Base-by-base conservation (phyloP, 2,888 invertebrate genomes). In the Sinopyrophorus schimmeli region DNA sequence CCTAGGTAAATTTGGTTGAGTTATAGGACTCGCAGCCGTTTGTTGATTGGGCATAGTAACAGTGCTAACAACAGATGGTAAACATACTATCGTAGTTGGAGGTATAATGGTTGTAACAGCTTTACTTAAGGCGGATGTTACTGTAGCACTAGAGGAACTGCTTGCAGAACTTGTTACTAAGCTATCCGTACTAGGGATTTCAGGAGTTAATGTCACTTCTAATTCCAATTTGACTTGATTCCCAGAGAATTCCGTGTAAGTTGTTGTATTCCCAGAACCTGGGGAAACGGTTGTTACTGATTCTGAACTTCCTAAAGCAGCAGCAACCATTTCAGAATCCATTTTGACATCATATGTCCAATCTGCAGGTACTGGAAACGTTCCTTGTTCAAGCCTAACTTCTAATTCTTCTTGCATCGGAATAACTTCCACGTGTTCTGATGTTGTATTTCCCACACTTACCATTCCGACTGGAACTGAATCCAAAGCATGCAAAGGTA, bases 191-290 rank as follows among this genome's bases (percentile, higher is more conserved):
- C 69, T 73, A 53, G 79, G 78, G 62, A 81, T 80, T 70, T 82
- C 82, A 3, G 82, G 81, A 1, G 81, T 81, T 60, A 83, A 69
- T 1, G 82, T 82, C 15, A 82, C 80, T 68, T 79, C 79, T 42
- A 79, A 60, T 61, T 82, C 81, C 26, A 81, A 65, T 60, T 79
- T 77, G 0, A 77, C 75, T 62, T 76, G 76, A 42, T 72, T 74
- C n/a, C 69, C 65, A 24, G 66, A 64, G 37, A 66, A 69, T 39
- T 67, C 67, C 3, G 57, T 27, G 66, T 68, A 43, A 63, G 68
- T 58, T 60, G 66, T 28, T 49, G 61, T 37, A 53, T 48, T 47
- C 6, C 37, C 40, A 15, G 58, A 35, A 34, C 41, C 42, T 24
- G 49, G 51, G 4, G 51, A 30, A 7, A 39, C 20, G 14, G 39